Evolutionary conservation across 2,113 vertebrate species (phyloP), one percentile per base, ranked within the genome.

Genomic region (Podocnemis expansa): DNA sequence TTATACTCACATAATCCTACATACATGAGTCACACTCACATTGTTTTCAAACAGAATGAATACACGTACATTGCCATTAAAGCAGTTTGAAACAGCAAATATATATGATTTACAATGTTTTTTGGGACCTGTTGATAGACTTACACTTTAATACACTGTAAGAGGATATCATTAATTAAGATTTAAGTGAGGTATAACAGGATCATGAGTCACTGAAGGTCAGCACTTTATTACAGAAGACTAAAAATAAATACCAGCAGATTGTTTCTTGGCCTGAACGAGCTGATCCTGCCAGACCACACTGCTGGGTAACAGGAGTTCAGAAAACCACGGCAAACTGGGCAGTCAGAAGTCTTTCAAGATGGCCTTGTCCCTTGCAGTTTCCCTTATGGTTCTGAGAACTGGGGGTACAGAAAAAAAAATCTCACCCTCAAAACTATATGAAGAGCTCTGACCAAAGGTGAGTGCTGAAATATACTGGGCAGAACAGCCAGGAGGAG

Each of bases 141-240:
- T 83, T 76, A 83, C 21, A 84, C 38, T 83, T 87, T 76, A 85
- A 82, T 82, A 19, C 75, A 22, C 31, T 2, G 1, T 54, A 84
- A 89, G 3, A 87, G 25, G 38, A 91, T 45, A 56, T 8, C 31
- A 81, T 55, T 29, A 89, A 54, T 78, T 84, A 87, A 78, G 89
- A 73, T 82, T 22, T 12, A 27, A 29, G 51, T 38, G 78, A 92
- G 76, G 24, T 93, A 22, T 82, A 91, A 84, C 34, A 90, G 56
- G 60, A 93, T 86, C 82, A 92, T 1, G 25, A 86, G 85, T 88
- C 84, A 92, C n/a, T 76, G 47, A 93, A 83, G 89, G 67, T 81
- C 55, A 47, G 34, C 76, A 43, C 8, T 55, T 27, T 49, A 79
- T n/a, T 43, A 78, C 16, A 75, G 25, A 80, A 70, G 82, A 87